phyloP scores from a whole-genome alignment of 2,113 vertebrate species.

The Boulengerochromis microlepis region DNA sequence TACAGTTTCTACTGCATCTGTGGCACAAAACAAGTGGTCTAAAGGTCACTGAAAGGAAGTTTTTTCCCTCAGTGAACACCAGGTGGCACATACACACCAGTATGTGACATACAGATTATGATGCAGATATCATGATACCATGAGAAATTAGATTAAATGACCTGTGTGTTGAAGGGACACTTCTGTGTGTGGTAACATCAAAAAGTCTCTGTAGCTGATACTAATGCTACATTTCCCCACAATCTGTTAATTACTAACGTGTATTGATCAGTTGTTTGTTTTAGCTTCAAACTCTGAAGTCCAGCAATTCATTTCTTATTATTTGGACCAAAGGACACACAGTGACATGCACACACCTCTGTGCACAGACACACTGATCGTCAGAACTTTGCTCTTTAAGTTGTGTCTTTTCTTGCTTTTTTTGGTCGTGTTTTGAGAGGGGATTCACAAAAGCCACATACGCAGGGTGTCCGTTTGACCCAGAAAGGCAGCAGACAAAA shows the following conservation, averaged over 20 bases:
- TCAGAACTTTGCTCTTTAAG: not conserved
- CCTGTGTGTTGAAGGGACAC: not conserved
- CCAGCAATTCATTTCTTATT: not conserved
- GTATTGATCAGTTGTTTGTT: constrained; percentile 24
- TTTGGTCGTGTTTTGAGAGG: not conserved
- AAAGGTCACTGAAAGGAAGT: not conserved
- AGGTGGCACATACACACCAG: not conserved
- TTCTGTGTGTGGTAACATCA: not conserved
- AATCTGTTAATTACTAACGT: not conserved
- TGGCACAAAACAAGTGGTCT: not conserved
- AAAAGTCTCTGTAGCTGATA: not conserved
- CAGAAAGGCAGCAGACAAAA: not conserved
- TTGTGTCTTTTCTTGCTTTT: not conserved
- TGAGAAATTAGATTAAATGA: not conserved
- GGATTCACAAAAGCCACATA: not conserved
- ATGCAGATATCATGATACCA: not conserved
- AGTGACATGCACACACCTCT: not conserved
- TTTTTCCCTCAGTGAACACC: not conserved
- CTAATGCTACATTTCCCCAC: not conserved
- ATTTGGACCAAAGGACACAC: not conserved
- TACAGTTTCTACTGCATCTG: not conserved
- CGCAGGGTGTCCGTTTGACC: not conserved
- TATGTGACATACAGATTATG: not conserved
- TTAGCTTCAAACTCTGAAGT: constrained; percentile 32
- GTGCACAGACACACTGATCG: not conserved